Evolutionary conservation across 1,140 invertebrate species (phyloP).

Genomic region (Euura lappo): DNA sequence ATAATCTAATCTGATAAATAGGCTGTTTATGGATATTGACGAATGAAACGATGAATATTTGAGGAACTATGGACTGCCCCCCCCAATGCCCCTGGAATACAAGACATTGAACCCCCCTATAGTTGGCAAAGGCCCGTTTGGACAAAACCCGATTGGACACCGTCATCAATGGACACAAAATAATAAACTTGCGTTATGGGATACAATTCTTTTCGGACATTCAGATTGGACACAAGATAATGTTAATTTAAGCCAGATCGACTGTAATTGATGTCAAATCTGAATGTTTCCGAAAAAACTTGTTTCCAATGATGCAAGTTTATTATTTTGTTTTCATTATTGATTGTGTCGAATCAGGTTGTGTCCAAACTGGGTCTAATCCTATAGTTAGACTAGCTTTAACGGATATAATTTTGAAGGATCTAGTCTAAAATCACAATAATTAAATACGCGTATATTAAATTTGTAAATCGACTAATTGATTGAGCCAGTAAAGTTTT

Average conservation of each 20-base stretch:
- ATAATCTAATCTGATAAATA: background rate
- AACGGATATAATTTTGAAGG: conserved; percentile 25
- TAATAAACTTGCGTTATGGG: too few relatives aligned
- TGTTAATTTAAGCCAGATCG: too few relatives aligned
- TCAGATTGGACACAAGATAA: background rate
- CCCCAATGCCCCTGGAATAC: background rate
- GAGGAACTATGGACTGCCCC: background rate
- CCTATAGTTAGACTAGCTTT: conserved; percentile 26
- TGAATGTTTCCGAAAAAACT: too few relatives aligned
- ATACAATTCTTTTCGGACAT: background rate
- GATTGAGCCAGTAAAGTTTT: conserved; percentile 13
- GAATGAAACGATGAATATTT: background rate
- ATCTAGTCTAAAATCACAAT: conserved; percentile 38
- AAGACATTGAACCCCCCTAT: background rate
- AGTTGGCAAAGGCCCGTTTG: background rate
- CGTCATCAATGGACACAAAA: too few relatives aligned
- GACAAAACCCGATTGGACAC: too few relatives aligned
- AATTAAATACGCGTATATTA: conserved; percentile 15
- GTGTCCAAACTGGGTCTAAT: too few relatives aligned
- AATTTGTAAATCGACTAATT: background rate
- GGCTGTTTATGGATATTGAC: background rate
- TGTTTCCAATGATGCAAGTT: too few relatives aligned
- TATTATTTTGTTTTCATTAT: too few relatives aligned
- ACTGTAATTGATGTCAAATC: too few relatives aligned
- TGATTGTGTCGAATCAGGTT: too few relatives aligned